Percentiles rank a stretch among this genome's conserved stretches.
These are phyloP conservation scores for Magallana ariakensis DNA, from an alignment of 1,140 invertebrate species.

Conservation along the genomic window DNA sequence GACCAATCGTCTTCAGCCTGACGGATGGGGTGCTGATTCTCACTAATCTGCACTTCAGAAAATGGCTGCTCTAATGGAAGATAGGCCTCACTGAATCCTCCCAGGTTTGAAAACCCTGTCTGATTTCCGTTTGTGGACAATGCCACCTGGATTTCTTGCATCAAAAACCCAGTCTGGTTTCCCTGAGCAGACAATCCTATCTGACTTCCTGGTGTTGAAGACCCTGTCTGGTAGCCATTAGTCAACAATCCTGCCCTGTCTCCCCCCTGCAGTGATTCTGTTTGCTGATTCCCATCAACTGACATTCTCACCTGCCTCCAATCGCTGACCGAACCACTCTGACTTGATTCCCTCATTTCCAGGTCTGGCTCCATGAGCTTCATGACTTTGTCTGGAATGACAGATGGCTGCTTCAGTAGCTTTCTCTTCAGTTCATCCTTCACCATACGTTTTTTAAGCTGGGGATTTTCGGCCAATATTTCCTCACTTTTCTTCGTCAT, in stretches of 20 bases:
- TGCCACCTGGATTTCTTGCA: no score
- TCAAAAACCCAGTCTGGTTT: not conserved
- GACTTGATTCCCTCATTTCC: not conserved
- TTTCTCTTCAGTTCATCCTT: conserved; percentile 15
- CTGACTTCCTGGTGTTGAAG: no score
- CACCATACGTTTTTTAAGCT: not conserved
- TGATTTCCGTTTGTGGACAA: no score
- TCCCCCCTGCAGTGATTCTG: no score
- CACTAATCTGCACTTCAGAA: not conserved
- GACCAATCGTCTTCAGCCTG: conserved; percentile 23
- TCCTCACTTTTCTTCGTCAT: not conserved
- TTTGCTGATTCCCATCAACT: no score
- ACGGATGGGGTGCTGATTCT: not conserved
- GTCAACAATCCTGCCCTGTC: no score
- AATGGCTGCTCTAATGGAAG: not conserved
- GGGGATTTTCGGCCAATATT: not conserved
- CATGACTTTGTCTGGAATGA: not conserved
- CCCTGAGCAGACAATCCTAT: not conserved
- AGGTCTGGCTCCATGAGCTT: not conserved
- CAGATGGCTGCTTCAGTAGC: not conserved
- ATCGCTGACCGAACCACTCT: not conserved
- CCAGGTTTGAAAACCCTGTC: no score
- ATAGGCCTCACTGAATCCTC: not conserved
- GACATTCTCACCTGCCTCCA: no score
- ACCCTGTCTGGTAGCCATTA: no score